Evolutionary conservation across 53 echinoderm and acorn worm genomes (phyloP).

Genomic region (Paelopatides confundens): DNA sequence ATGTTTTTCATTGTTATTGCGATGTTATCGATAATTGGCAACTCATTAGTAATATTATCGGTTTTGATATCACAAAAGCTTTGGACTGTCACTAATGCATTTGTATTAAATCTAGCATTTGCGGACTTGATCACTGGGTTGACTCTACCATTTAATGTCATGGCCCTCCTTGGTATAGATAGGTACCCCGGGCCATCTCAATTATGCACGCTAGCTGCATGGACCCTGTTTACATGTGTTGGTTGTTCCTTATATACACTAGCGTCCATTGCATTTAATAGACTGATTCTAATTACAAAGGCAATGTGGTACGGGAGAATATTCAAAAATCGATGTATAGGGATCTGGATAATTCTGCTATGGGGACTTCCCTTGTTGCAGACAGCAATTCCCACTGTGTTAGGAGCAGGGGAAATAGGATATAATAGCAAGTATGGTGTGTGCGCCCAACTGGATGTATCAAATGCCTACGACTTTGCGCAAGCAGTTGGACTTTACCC

Average conservation of each 20-base stretch:
- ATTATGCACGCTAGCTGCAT: slow-evolving; percentile 51
- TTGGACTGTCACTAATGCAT: slow-evolving; percentile 70
- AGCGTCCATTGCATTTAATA: slow-evolving; percentile 58
- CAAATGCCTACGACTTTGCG: slow-evolving; percentile 64
- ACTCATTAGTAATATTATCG: slow-evolving; percentile 68
- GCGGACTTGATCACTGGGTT: slow-evolving; percentile 72
- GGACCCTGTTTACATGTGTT: slow-evolving; percentile 47
- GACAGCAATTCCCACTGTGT: slow-evolving; percentile 43
- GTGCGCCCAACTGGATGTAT: slow-evolving; percentile 54
- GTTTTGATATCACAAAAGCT: slow-evolving; percentile 68
- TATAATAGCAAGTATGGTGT: slow-evolving; percentile 67
- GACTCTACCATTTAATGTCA: slow-evolving; percentile 45
- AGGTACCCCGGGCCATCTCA: slow-evolving; percentile 22
- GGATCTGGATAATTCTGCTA: slow-evolving; percentile 25
- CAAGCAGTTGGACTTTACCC: slow-evolving; percentile 65
- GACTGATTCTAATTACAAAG: slow-evolving; percentile 56
- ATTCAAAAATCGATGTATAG: slow-evolving; percentile 15
- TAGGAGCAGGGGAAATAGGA: slow-evolving; percentile 63
- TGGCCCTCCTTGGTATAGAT: slow-evolving; percentile 48
- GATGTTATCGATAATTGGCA: slow-evolving; percentile 57
- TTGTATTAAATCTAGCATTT: slow-evolving; percentile 67
- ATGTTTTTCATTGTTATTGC: slow-evolving; percentile 49
- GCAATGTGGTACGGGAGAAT: slow-evolving; percentile 48
- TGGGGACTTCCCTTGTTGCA: slow-evolving; percentile 55
- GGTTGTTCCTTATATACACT: slow-evolving; percentile 62